phyloP scores from a whole-genome alignment of 2,888 invertebrate genomes.

The Muschampia plurimacula region DNA sequence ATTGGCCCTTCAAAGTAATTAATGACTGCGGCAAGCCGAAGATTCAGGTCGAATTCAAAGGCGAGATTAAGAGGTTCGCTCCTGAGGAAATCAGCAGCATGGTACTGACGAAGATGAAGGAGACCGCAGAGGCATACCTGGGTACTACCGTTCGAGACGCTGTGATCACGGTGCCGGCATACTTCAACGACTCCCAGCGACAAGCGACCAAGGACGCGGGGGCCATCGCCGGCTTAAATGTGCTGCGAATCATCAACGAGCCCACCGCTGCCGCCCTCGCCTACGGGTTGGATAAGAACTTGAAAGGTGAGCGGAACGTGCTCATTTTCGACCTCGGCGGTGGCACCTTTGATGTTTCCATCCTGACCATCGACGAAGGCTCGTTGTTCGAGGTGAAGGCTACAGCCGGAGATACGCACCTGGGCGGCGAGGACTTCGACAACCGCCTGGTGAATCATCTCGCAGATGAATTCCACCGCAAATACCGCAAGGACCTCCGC shows the following conservation, averaged over 20 bases:
- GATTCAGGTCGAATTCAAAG: conserved; percentile 86
- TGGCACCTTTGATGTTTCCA: conserved; percentile 93
- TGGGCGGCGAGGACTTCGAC: conserved; percentile 89
- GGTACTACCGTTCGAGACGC: conserved; percentile 87
- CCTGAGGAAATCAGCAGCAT: conserved; percentile 88
- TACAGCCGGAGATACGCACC: conserved; percentile 92
- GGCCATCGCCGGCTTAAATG: conserved; percentile 93
- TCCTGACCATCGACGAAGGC: conserved; percentile 91
- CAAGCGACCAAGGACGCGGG: conserved; percentile 96
- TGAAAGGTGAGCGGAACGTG: conserved; percentile 87
- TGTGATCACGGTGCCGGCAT: conserved; percentile 91
- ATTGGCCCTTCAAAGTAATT: conserved; percentile 91
- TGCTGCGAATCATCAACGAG: conserved; percentile 92
- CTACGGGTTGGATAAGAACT: conserved; percentile 87
- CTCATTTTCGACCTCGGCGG: conserved; percentile 91
- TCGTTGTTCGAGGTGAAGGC: conserved; percentile 90
- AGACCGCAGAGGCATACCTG: conserved; percentile 88
- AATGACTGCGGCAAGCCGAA: conserved; percentile 87
- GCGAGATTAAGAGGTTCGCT: conserved; percentile 84
- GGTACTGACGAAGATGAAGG: conserved; percentile 92
- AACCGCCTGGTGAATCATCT: conserved; percentile 86
- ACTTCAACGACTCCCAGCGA: conserved; percentile 90
- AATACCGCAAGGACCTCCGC: conserved; percentile 87
- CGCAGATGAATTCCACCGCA: conserved; percentile 87
- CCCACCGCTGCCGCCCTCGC: conserved; percentile 89